A percentile compares a stretch with the other conserved stretches of the same genome.
Conservation (phyloP, 2,113 vertebrate genomes). For the Trinectes maculatus region DNA sequence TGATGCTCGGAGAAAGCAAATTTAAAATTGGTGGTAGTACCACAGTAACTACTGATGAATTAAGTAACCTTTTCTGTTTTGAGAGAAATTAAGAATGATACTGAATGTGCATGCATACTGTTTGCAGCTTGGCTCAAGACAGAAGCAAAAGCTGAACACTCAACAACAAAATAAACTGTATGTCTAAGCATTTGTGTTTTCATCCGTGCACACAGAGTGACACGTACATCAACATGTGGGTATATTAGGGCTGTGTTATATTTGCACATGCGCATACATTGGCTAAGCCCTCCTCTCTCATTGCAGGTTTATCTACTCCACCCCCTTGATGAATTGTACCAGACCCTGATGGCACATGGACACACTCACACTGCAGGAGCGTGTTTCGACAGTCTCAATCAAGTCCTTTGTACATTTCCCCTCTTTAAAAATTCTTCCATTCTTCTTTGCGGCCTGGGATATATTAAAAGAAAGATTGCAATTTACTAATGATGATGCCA, state of each 20-base stretch:
- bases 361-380: slow-evolving; percentile 33
- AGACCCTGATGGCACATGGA: slow-evolving; percentile 35
- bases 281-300: slow-evolving; percentile 62
- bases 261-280: slow-evolving; percentile 64
- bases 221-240: slow-evolving; percentile 38
- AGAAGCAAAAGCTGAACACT: background rate
- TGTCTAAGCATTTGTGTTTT: background rate
- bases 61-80: too few relatives aligned
- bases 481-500: slow-evolving; percentile 48
- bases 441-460: background rate
- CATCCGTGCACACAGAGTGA: background rate
- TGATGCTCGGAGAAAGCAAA: too few relatives aligned
- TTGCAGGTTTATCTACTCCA: slow-evolving; percentile 62
- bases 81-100: too few relatives aligned
- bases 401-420: slow-evolving; percentile 14
- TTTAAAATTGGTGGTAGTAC: too few relatives aligned
- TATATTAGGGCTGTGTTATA: slow-evolving; percentile 9
- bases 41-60: too few relatives aligned
- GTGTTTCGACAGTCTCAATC: slow-evolving; percentile 11
- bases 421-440: slow-evolving; percentile 19
- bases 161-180: background rate
- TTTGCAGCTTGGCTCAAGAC: background rate
- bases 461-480: slow-evolving; percentile 9
- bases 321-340: slow-evolving; percentile 55
- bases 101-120: background rate